Evolutionary conservation across 2,113 vertebrate species (phyloP).

Genomic region (Hucho hucho): DNA sequence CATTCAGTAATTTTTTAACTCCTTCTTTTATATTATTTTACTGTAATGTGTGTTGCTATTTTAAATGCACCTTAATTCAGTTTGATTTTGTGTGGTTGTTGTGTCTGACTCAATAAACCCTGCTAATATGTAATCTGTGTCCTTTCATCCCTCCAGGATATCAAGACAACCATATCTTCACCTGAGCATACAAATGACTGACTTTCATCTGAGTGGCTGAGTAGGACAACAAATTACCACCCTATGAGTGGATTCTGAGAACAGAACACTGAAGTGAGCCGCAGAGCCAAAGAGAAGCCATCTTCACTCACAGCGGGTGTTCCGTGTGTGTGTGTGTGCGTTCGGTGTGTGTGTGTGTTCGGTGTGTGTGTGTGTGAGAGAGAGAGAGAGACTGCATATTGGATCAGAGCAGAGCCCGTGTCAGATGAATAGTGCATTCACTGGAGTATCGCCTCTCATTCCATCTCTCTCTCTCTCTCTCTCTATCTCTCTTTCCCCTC

Average conservation of each 20-base stretch:
- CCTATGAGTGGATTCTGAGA: conserved; percentile 15
- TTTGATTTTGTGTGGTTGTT: too few species aligned
- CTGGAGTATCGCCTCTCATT: conserved; percentile 26
- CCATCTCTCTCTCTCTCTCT: conserved; percentile 26
- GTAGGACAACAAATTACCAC: background rate
- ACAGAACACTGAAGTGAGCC: conserved; percentile 32
- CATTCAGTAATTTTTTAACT: too few species aligned
- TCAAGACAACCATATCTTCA: background rate
- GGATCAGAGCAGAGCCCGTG: conserved; percentile 33
- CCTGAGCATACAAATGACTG: background rate
- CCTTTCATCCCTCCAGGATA: too few species aligned
- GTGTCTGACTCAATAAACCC: too few species aligned
- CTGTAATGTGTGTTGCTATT: too few species aligned
- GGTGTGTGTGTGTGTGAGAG: background rate
- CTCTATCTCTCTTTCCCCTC: background rate
- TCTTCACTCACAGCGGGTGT: conserved; percentile 16
- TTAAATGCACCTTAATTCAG: too few species aligned
- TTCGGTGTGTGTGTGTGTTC: conserved; percentile 1
- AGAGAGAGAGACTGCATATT: conserved; percentile 17
- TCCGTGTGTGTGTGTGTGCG: background rate
- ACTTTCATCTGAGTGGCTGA: conserved; percentile 15
- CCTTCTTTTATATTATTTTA: too few species aligned
- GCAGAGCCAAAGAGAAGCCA: conserved; percentile 10
- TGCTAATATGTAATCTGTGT: too few species aligned
- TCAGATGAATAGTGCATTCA: conserved; percentile 57